Conservation (phyloP, 2,797 vertebrate species). For the Acipenser oxyrinchus region DNA sequence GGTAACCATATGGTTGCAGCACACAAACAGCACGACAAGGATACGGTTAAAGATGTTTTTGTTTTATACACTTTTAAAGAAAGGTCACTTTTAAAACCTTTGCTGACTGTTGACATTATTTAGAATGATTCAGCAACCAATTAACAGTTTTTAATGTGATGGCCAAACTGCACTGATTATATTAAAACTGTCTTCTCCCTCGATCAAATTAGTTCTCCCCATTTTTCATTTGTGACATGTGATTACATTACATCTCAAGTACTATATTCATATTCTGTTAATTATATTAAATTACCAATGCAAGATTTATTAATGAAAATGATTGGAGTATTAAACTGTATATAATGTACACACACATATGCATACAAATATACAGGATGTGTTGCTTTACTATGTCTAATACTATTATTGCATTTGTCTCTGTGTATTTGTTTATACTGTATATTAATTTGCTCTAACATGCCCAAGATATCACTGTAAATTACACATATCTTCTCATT, state of each 20-base stretch:
- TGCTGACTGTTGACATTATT: no score
- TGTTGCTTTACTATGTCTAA: not conserved
- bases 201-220: not conserved
- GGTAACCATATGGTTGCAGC: slow-evolving; percentile 51
- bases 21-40: slow-evolving; percentile 36
- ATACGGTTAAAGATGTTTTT: slow-evolving; percentile 23
- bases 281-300: not conserved
- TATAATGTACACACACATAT: no score
- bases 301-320: slow-evolving; percentile 1
- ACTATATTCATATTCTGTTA: not conserved
- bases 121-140: not conserved
- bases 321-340: no score
- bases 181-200: not conserved
- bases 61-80: not conserved
- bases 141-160: not conserved
- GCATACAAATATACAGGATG: not conserved
- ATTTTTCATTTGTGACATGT: not conserved
- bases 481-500: no score
- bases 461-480: no score
- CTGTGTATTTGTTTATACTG: not conserved
- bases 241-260: not conserved
- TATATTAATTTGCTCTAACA: not conserved
- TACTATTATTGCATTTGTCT: not conserved
- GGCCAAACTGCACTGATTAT: not conserved
- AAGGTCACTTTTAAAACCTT: not conserved